Percentiles rank a stretch among this genome's conserved stretches.
Conservation (phyloP, 1,140 invertebrate species). For the Arctopsyche grandis region DNA sequence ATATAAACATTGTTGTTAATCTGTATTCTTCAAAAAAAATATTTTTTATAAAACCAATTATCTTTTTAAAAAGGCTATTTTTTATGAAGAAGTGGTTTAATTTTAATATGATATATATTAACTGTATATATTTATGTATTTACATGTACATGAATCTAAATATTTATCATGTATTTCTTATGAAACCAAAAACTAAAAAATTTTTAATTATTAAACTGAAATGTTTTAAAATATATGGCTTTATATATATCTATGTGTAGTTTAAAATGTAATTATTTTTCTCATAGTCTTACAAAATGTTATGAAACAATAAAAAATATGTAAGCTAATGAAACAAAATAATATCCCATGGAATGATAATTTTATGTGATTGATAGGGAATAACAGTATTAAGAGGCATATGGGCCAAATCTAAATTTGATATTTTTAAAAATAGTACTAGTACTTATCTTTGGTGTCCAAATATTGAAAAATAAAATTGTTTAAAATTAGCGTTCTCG, state of each 20-base stretch:
- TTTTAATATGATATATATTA: too few species aligned
- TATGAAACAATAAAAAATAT: background rate
- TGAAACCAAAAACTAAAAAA: background rate
- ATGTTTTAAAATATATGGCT: background rate
- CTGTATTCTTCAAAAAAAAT: too few species aligned
- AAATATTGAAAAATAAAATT: background rate
- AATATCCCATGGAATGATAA: background rate
- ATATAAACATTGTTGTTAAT: background rate
- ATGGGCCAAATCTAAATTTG: slow-evolving; percentile 5
- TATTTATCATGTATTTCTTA: background rate
- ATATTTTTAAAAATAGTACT: background rate
- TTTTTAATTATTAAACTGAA: background rate
- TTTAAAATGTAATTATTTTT: too few species aligned
- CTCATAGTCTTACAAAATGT: too few species aligned
- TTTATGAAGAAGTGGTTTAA: too few species aligned
- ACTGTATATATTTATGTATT: too few species aligned
- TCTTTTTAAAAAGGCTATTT: too few species aligned
- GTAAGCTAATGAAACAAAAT: background rate
- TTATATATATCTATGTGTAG: too few species aligned
- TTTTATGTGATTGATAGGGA: background rate
- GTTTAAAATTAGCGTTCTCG: too few species aligned
- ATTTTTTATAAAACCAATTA: too few species aligned
- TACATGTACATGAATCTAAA: background rate
- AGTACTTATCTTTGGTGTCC: background rate
- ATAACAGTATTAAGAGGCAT: slow-evolving; percentile 10